Evolutionary conservation across 2,113 vertebrate genomes (phyloP).

Genomic region (Sclerurus mexicanus): DNA sequence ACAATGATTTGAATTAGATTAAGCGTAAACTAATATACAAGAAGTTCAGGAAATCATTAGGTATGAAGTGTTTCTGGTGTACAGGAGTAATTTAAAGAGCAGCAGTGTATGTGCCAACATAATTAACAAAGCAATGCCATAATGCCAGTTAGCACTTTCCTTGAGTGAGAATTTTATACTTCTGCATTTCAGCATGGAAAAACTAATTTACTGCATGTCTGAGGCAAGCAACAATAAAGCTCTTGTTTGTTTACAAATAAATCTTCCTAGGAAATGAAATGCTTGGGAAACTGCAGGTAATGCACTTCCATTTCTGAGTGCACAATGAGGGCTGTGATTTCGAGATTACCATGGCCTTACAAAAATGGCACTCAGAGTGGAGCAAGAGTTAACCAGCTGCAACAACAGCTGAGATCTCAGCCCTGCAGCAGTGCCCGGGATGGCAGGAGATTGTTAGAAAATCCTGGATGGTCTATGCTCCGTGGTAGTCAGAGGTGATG

Average conservation of each 20-base stretch:
- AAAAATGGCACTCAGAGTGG: background rate
- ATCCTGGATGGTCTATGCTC: background rate
- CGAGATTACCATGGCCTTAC: background rate
- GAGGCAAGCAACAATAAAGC: conserved; percentile 34
- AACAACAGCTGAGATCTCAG: background rate
- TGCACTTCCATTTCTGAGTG: background rate
- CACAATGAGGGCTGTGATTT: conserved; percentile 18
- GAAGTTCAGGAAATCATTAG: conserved; percentile 26
- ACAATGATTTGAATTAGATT: conserved; percentile 21
- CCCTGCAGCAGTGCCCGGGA: background rate
- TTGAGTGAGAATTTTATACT: conserved; percentile 21
- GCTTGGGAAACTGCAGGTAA: conserved; percentile 57
- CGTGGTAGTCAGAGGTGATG: background rate
- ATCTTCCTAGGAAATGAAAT: conserved; percentile 62
- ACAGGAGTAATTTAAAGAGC: conserved; percentile 28
- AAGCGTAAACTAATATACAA: background rate
- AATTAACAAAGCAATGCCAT: conserved; percentile 52
- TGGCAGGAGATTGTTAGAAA: background rate
- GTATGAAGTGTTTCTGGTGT: background rate
- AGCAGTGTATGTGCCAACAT: conserved; percentile 14
- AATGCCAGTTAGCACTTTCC: conserved; percentile 25
- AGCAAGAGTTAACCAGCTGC: conserved; percentile 5
- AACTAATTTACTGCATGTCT: conserved; percentile 29
- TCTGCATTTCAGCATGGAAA: background rate
- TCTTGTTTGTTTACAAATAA: conserved; percentile 62